These are phyloP conservation scores for Eucidaris tribuloides DNA, from an alignment of 35 echinoderm and acorn worm genomes.

Conservation along the genomic window DNA sequence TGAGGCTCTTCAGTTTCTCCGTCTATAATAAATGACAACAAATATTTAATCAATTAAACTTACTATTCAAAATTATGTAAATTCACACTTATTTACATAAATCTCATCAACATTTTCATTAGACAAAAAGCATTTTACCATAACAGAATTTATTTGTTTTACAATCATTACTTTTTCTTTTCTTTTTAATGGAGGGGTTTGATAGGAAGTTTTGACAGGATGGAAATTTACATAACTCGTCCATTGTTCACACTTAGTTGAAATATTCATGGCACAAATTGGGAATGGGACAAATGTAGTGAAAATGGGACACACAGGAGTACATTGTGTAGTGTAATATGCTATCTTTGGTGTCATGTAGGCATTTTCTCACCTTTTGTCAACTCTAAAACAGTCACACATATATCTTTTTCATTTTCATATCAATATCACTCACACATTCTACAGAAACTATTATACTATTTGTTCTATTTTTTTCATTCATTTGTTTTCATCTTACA, in stretches of 20 bases:
- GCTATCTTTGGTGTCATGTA: no score
- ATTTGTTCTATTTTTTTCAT: no score
- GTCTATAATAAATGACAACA: constrained; percentile 18
- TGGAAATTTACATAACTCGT: not conserved
- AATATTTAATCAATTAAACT: not conserved
- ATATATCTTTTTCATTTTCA: no score
- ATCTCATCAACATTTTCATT: no score
- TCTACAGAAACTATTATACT: no score
- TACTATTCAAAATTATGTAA: no score
- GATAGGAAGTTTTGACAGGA: not conserved
- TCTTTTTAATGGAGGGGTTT: not conserved
- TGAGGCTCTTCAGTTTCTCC: constrained; percentile 35
- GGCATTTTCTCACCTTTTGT: no score
- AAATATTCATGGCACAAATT: not conserved
- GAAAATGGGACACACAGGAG: not conserved
- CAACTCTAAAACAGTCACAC: no score
- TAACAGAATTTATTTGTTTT: not conserved
- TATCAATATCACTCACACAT: no score
- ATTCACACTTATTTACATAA: no score
- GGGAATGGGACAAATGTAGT: not conserved
- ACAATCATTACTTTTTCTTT: not conserved
- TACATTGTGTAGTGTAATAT: no score
- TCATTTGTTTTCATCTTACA: no score
- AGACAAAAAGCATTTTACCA: not conserved
- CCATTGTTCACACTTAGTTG: not conserved